These are phyloP conservation scores for Scaptomyza polygonia DNA, from an alignment of 2,888 invertebrate species.

Conservation along the genomic window DNA sequence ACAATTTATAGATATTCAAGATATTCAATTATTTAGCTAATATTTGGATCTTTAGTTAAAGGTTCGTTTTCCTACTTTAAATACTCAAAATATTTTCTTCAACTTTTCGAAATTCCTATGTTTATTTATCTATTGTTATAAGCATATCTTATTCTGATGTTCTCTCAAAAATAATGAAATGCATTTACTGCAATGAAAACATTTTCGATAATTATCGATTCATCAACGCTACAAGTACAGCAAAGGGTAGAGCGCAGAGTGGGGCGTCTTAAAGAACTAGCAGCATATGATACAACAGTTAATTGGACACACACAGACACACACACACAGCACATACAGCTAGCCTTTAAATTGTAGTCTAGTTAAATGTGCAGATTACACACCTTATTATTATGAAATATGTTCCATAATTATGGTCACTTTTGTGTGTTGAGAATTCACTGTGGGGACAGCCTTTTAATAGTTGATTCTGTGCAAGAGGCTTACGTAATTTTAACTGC, in stretches of 20 bases:
- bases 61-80: too few relatives aligned
- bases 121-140: too few relatives aligned
- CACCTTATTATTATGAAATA: constrained; percentile 80
- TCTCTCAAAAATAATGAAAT: background rate
- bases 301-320: constrained; percentile 57
- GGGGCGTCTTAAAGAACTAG: background rate
- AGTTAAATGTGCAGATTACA: constrained; percentile 76
- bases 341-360: constrained; percentile 43
- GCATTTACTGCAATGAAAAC: constrained; percentile 38
- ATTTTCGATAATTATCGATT: constrained; percentile 35
- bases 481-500: constrained; percentile 72
- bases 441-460: constrained; percentile 63
- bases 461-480: constrained; percentile 37
- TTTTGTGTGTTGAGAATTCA: constrained; percentile 20
- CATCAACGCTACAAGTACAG: background rate
- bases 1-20: too few relatives aligned
- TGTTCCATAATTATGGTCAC: constrained; percentile 74
- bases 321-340: constrained; percentile 16
- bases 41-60: too few relatives aligned
- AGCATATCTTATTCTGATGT: too few relatives aligned
- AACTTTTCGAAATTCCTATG: too few relatives aligned
- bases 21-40: too few relatives aligned
- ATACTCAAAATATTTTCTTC: too few relatives aligned
- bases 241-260: background rate
- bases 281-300: constrained; percentile 29